Evolutionary conservation across 1,140 invertebrate species (phyloP).

Genomic region (Drosophila mauritiana): DNA sequence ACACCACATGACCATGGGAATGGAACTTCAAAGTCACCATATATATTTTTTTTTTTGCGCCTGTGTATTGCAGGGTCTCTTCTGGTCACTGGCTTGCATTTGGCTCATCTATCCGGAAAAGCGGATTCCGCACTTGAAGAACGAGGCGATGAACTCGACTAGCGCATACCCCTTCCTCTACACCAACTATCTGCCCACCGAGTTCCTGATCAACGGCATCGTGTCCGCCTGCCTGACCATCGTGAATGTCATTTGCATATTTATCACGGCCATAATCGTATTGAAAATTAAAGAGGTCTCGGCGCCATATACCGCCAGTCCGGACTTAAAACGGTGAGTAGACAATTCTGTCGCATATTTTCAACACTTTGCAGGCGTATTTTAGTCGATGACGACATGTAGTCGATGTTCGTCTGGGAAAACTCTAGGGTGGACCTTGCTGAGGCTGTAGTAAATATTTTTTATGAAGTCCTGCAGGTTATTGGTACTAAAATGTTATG

Average conservation of each 20-base stretch:
- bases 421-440: conserved; percentile 11
- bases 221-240: conserved; percentile 92
- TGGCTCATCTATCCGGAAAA: conserved; percentile 89
- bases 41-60: background rate
- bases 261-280: conserved; percentile 92
- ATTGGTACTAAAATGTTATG: no score
- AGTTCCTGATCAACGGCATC: conserved; percentile 91
- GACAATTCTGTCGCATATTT: background rate
- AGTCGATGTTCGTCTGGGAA: background rate
- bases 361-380: conserved; percentile 9
- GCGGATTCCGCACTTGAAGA: conserved; percentile 88
- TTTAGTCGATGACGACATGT: conserved; percentile 37
- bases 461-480: background rate
- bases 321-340: conserved; percentile 88
- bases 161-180: conserved; percentile 88
- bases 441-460: background rate
- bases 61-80: conserved; percentile 87
- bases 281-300: conserved; percentile 95
- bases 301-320: conserved; percentile 90
- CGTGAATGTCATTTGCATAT: conserved; percentile 94
- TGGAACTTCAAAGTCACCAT: conserved; percentile 33
- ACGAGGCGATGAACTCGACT: conserved; percentile 87
- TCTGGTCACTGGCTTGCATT: conserved; percentile 90
- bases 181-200: conserved; percentile 89
- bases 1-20: conserved; percentile 33